Evolutionary conservation across 1,140 invertebrate genomes (phyloP).

Genomic region (Eupeodes corollae): DNA sequence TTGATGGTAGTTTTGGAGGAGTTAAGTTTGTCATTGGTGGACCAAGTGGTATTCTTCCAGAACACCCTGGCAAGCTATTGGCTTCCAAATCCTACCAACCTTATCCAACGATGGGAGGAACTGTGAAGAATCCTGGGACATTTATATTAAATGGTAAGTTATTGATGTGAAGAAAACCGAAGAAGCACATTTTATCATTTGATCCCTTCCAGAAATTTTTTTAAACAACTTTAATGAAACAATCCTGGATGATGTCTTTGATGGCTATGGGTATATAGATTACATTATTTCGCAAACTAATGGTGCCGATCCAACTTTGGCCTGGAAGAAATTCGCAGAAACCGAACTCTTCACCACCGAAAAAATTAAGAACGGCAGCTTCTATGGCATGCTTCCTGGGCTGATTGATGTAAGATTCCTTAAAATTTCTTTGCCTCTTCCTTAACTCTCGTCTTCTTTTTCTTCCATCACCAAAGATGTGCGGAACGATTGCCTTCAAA

Average conservation of each 20-base stretch:
- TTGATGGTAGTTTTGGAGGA: constrained; percentile 23
- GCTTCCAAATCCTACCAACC: constrained; percentile 25
- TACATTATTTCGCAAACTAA: constrained; percentile 28
- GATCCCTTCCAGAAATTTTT: constrained; percentile 19
- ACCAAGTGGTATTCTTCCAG: constrained; percentile 29
- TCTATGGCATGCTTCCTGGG: constrained; percentile 22
- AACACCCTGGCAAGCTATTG: constrained; percentile 27
- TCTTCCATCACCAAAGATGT: too few species aligned
- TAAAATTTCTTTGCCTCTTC: background rate
- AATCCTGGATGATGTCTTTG: constrained; percentile 19
- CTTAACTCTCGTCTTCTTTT: background rate
- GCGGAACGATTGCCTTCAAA: constrained; percentile 29
- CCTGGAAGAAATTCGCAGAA: constrained; percentile 25
- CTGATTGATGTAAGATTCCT: constrained; percentile 25
- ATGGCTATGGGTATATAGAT: constrained; percentile 22
- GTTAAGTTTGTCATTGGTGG: constrained; percentile 33
- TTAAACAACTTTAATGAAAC: constrained; percentile 30
- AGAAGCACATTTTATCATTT: background rate
- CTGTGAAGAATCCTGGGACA: constrained; percentile 29
- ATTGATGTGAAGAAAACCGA: background rate
- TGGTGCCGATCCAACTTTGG: constrained; percentile 26
- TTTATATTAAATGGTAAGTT: constrained; percentile 25
- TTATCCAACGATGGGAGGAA: constrained; percentile 31
- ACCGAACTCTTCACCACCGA: constrained; percentile 23
- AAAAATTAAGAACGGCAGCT: constrained; percentile 26